Percentiles rank a stretch among this genome's conserved stretches.
phyloP scores from a whole-genome alignment of 2,113 vertebrate species.

The Macaca mulatta region DNA sequence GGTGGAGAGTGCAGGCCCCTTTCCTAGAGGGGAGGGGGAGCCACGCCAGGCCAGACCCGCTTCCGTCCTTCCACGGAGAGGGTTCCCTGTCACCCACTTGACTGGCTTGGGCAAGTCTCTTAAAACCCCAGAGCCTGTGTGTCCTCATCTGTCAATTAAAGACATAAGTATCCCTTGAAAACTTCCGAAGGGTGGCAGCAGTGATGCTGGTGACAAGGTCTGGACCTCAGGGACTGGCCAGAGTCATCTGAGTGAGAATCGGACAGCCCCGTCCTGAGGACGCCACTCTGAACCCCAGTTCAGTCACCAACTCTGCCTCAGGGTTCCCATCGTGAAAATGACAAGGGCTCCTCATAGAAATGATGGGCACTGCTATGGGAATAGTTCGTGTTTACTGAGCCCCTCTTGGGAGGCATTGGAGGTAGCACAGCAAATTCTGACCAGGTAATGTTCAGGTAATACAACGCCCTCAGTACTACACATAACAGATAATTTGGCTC shows the following conservation, averaged over 20 bases:
- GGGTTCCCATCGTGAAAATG: background rate
- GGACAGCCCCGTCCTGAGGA: background rate
- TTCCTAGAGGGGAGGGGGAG: background rate
- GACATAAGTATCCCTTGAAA: background rate
- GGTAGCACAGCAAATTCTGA: background rate
- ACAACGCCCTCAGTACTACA: background rate
- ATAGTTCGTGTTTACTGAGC: background rate
- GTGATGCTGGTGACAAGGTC: background rate
- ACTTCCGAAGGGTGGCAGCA: background rate
- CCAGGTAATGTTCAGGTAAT: background rate
- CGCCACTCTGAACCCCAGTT: background rate
- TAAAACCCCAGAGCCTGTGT: background rate
- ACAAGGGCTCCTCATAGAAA: background rate
- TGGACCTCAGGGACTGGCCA: background rate
- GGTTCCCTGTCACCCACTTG: background rate
- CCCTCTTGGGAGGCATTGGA: background rate
- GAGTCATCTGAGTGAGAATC: background rate
- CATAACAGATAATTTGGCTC: background rate
- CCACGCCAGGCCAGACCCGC: rapidly evolving
- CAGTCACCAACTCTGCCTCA: background rate
- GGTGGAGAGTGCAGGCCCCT: background rate
- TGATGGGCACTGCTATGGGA: background rate
- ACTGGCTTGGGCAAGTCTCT: background rate
- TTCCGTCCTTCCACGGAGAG: background rate
- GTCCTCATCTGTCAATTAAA: background rate